Base-by-base conservation (phyloP, 2,113 vertebrate genomes). In the Hemiprocne comata region DNA sequence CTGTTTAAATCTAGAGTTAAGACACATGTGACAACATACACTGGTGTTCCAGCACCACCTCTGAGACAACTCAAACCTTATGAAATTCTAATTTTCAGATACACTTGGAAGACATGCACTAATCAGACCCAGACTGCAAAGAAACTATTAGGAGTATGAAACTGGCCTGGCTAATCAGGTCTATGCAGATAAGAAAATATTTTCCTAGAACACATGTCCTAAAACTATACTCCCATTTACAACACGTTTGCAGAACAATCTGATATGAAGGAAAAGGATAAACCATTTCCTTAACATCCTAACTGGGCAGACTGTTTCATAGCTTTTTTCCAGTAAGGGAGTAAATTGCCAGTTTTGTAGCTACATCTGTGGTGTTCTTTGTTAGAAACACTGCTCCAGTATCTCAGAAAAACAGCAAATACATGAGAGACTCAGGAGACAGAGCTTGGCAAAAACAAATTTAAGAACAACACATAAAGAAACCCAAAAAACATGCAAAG, bases 361-460 rank as follows among this genome's bases (percentile, higher is more conserved):
- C 44, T 86, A 38, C 31, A 61, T 78, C 54, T 90, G 62, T 58
- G 40, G 53, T 90, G 40, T 33, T 95, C 69, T 87, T 90, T 72
- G 29, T 79, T 79, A 96, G 61, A 89, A 94, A 92, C 0, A 2
- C 72, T 93, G 61, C 53, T 60, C 57, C 48, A n/a, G 21, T 60
- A 86, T 54, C 79, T 88, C 88, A 91, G 50, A 61, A 86, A 90
- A 94, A 40, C 42, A 89, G 61, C 65, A 93, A 95, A 80, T 55
- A 90, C 4, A 17, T 31, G 64, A 88, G 64, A 93, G 31, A 84
- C 72, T 48, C 48, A 50, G 42, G 60, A 94, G 69, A 36, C 75
- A 94, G 75, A 93, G 65, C 40, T 16, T 87, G 87, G 84, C 50
- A 90, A 93, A 95, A 95, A 88, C 69, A 88, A 70, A 86, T 19